These are phyloP conservation scores for Panzeria rudis DNA, from an alignment of 2,888 invertebrate genomes.

Conservation along the genomic window DNA sequence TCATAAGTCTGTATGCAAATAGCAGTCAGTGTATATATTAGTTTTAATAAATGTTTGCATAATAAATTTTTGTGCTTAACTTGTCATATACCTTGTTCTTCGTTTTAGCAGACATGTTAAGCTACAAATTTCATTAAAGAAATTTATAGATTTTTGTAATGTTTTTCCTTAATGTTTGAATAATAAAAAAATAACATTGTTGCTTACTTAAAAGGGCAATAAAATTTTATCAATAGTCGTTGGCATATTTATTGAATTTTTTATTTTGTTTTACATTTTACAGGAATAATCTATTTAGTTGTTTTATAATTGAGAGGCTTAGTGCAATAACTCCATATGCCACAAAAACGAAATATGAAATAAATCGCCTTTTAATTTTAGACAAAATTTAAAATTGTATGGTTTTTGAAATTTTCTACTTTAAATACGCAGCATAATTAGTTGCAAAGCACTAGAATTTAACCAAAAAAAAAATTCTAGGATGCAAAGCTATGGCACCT, in stretches of 20 bases:
- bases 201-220: conserved; percentile 34
- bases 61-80: conserved; percentile 16
- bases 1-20: not conserved
- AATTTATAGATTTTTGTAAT: conserved; percentile 34
- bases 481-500: too few species aligned
- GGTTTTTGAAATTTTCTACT: too few species aligned
- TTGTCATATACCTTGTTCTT: conserved; percentile 5
- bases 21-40: too few species aligned
- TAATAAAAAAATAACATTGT: not conserved
- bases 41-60: conserved; percentile 18
- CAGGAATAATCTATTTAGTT: conserved; percentile 14
- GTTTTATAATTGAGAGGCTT: not conserved
- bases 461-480: too few species aligned
- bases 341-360: too few species aligned
- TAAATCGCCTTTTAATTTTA: too few species aligned
- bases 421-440: too few species aligned
- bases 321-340: too few species aligned
- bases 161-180: not conserved
- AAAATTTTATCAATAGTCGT: conserved; percentile 35
- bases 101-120: not conserved
- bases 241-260: conserved; percentile 17
- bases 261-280: not conserved
- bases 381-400: too few species aligned
- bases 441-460: too few species aligned
- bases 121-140: conserved; percentile 38